A percentile compares a stretch with the other conserved stretches of the same genome.
Evolutionary conservation across 1,140 invertebrate genomes (phyloP).

Genomic region (Leptonema lineaticorne): DNA sequence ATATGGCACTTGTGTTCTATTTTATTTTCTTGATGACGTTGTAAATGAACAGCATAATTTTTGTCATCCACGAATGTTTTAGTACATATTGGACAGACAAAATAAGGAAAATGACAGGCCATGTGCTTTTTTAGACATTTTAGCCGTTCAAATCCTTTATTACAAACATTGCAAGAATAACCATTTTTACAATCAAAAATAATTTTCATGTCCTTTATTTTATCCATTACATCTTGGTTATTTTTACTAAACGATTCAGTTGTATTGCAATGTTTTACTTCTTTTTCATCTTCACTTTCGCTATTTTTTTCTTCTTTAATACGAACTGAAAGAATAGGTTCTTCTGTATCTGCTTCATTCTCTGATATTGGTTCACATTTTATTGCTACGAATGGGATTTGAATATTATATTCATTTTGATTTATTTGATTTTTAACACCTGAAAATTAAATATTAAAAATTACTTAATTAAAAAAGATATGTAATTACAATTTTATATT

Average conservation of each 20-base stretch:
- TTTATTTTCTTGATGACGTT: neutral
- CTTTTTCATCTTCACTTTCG: too few species aligned
- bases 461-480: too few species aligned
- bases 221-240: neutral
- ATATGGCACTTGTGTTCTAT: slow-evolving; percentile 11
- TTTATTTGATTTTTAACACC: neutral
- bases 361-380: too few species aligned
- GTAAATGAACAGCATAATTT: neutral
- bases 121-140: neutral
- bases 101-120: slow-evolving; percentile 14
- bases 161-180: slow-evolving; percentile 7
- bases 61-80: neutral
- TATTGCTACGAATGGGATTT: too few species aligned
- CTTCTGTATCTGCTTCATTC: too few species aligned
- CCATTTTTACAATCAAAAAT: neutral
- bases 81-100: neutral
- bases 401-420: neutral
- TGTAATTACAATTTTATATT: too few species aligned
- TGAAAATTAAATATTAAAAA: too few species aligned
- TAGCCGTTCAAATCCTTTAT: neutral
- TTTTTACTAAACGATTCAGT: neutral
- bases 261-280: neutral
- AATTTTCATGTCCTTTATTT: neutral
- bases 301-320: neutral
- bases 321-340: too few species aligned